These are phyloP conservation scores for Sipha maydis DNA, from an alignment of 2,888 invertebrate species.

Conservation along the genomic window DNA sequence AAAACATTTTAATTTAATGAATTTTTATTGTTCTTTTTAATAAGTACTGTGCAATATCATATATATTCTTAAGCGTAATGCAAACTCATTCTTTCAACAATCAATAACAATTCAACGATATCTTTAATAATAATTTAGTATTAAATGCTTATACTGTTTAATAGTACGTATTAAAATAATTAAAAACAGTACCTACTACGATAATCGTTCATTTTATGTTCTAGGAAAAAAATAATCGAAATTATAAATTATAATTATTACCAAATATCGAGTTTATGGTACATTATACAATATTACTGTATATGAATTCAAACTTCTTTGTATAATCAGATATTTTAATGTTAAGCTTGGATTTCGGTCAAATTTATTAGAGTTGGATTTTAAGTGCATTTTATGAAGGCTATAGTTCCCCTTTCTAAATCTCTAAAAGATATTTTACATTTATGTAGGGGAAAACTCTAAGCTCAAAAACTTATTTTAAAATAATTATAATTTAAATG, in stretches of 20 bases:
- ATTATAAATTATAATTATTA: not conserved
- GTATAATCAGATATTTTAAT: not conserved
- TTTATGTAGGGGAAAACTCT: conserved; percentile 6
- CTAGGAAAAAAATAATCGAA: not conserved
- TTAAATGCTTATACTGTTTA: no score
- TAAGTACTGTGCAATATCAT: no score
- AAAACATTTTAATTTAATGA: no score
- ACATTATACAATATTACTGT: not conserved
- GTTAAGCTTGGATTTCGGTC: conserved; percentile 25
- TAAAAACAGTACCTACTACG: no score
- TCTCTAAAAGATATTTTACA: not conserved
- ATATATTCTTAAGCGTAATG: no score
- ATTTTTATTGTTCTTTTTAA: no score
- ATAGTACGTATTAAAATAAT: no score
- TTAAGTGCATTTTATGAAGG: conserved; percentile 30
- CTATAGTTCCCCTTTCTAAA: not conserved
- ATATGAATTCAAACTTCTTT: not conserved
- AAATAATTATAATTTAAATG: not conserved
- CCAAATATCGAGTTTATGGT: not conserved
- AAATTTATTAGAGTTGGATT: conserved; percentile 39
- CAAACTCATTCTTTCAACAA: no score
- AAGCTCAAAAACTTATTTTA: not conserved
- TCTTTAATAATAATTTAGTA: no score
- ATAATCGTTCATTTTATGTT: no score
- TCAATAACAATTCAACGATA: no score